Evolutionary conservation across 2,888 invertebrate genomes (phyloP).

Genomic region (Andrena trimmerana): DNA sequence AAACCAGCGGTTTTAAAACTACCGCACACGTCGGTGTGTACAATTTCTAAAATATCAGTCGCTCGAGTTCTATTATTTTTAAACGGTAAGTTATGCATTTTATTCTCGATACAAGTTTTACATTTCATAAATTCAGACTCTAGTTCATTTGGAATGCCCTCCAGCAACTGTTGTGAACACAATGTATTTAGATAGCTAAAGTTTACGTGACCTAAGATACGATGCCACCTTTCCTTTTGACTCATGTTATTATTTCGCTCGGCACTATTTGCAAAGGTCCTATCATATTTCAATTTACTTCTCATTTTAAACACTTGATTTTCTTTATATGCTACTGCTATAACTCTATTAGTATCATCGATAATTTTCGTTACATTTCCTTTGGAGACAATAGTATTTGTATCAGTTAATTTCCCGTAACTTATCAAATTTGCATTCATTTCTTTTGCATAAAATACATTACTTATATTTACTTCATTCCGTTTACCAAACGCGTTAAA

Average conservation of each 20-base stretch:
- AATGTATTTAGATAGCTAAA: conserved; percentile 58
- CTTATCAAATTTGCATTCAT: conserved; percentile 44
- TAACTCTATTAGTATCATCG: conserved; percentile 20
- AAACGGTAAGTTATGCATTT: conserved; percentile 61
- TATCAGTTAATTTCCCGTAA: conserved; percentile 30
- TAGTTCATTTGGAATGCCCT: conserved; percentile 43
- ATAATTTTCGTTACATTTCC: conserved; percentile 30
- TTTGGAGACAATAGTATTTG: conserved; percentile 23
- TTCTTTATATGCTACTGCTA: conserved; percentile 34
- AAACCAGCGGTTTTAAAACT: background rate
- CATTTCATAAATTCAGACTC: conserved; percentile 43
- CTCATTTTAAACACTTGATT: conserved; percentile 35
- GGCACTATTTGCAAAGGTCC: conserved; percentile 1
- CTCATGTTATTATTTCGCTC: conserved; percentile 12
- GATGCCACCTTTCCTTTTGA: conserved; percentile 64
- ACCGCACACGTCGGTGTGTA: background rate
- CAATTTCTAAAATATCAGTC: conserved; percentile 23
- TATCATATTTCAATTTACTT: conserved; percentile 6
- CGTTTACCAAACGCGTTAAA: background rate
- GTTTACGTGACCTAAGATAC: conserved; percentile 62
- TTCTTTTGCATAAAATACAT: conserved; percentile 44
- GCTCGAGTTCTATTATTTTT: conserved; percentile 51
- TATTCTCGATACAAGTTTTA: conserved; percentile 44
- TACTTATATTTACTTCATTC: conserved; percentile 1
- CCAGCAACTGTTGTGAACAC: conserved; percentile 27